A percentile compares a stretch with the other conserved stretches of the same genome.
These are phyloP conservation scores for Nicator chloris DNA, from an alignment of 2,113 vertebrate genomes.

Conservation along the genomic window DNA sequence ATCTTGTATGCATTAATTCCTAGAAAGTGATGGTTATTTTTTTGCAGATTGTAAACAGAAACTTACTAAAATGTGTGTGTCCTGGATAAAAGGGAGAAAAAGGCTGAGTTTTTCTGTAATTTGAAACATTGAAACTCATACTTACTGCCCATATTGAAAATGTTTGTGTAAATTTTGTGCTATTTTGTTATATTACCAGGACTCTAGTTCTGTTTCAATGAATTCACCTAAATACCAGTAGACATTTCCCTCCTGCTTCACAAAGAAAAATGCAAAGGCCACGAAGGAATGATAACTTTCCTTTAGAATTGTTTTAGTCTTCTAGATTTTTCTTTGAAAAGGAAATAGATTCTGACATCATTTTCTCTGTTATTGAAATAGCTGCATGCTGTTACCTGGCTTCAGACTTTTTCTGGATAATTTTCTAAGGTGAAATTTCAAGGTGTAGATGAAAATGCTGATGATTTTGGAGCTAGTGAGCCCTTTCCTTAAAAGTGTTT, in stretches of 20 bases:
- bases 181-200: not conserved
- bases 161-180: not conserved
- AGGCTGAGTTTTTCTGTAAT: not conserved
- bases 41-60: not conserved
- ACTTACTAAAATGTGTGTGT: not conserved
- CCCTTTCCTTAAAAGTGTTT: not conserved
- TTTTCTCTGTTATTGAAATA: not conserved
- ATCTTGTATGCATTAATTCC: not conserved
- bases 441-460: not conserved
- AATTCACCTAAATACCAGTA: not conserved
- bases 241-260: not conserved
- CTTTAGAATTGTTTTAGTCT: not conserved
- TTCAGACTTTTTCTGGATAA: not conserved
- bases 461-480: not conserved
- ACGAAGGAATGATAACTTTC: not conserved
- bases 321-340: not conserved
- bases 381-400: not conserved
- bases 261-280: not conserved
- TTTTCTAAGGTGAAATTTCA: not conserved
- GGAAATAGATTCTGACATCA: not conserved
- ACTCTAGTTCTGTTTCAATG: not conserved
- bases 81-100: not conserved
- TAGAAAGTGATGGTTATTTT: not conserved
- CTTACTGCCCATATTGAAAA: not conserved
- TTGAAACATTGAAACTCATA: not conserved